Base-by-base conservation (phyloP, 2,888 invertebrate species). In the Eupeodes latifasciatus region DNA sequence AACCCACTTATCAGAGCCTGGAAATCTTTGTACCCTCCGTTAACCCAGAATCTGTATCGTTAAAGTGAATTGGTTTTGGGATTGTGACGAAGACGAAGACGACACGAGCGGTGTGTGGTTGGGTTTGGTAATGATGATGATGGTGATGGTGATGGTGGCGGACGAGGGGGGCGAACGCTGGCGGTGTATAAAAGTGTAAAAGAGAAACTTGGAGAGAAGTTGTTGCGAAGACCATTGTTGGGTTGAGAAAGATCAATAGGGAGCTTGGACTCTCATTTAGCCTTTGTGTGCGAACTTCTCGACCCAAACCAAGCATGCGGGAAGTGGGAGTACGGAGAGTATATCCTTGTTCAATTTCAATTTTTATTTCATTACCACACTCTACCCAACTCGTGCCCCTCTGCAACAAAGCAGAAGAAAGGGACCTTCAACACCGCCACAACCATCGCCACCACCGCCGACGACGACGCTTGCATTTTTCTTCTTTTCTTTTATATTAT, bases 361-460 rank as follows among this genome's bases (percentile, higher is more conserved):
- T 88, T 88, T 88, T 88, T 88, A 88, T 88, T 88, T 88, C 87
- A 88, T 88, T 88, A 88, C 81, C 87, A 81, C 72, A 69, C 71
- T 71, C 55, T 55, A 40, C 69, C 14, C 49, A 62, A 11, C 16
- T 57, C 14, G 11, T 9, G 3, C 47, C 62, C 34, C 51, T 40
- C 47, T 72, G 47, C 81, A 75, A 47, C 76, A 72, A 85, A 61
- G 66, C 72, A 79, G 77, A 79, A 82, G 71, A 36, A 69, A 55
- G 19, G 53, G 53, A 85, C 72, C 78, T 85, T 74, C 77, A 81
- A 53, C 72, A 64, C 72, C 82, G 71, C 77, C 79, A 79, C 82
- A 1, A 4, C 40, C 4, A 2, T 2, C 9, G 40, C 40, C 1
- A 1, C 19, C 19, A 19, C 19, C 19, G 19, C 19, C 19, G 1